Evolutionary conservation across 2,113 vertebrate genomes (phyloP), one percentile per base, ranked within the genome.

Genomic region (Rousettus leschenaultii): DNA sequence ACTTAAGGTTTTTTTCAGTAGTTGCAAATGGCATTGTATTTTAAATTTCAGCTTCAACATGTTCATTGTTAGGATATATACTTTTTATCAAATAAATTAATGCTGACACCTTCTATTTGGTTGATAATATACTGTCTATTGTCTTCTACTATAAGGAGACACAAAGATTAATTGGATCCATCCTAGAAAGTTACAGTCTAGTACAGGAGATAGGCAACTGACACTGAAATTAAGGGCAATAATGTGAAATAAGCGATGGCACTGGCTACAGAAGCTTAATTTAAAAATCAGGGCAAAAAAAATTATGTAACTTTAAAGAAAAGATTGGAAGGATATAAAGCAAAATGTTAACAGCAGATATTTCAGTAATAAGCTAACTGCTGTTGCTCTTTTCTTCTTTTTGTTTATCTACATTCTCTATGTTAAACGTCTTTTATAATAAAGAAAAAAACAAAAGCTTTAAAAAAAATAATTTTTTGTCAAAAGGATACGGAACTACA

Each of bases 401-500:
- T 53, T 74, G 48, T 15, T 91, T 86, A 35, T 61, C 35, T 87
- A 3, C 59, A 74, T 68, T 94, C 30, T 74, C 57, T 92, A 18
- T 18, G 21, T 66, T 94, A 94, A 84, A 40, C 2, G 68, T 95
- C 45, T 77, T 82, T 59, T 79, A 89, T 63, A 86, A 73, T 30
- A 61, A 90, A 86, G 18, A 45, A 40, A 65, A 70, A 70, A 51
- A 30, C 6, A 61, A 92, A 65, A 92, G 57, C 28, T 73, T 94
- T 79, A 3, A 57, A 94, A 95, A 95, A 97, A 80, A 38, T 65
- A 45, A 7, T 78, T 89, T 90, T 90, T 55, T 86, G 30, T 13
- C 68, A 89, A 98, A 99, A 99, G 99, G 99, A 99, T 99, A 99
- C 99, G 99, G 98, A 86, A 99, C 98, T 1, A 99, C 99, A 97